Evolutionary conservation across 53 echinoderm and acorn worm genomes (phyloP), one percentile per base, ranked within the genome.

Genomic region (Crossaster papposus): DNA sequence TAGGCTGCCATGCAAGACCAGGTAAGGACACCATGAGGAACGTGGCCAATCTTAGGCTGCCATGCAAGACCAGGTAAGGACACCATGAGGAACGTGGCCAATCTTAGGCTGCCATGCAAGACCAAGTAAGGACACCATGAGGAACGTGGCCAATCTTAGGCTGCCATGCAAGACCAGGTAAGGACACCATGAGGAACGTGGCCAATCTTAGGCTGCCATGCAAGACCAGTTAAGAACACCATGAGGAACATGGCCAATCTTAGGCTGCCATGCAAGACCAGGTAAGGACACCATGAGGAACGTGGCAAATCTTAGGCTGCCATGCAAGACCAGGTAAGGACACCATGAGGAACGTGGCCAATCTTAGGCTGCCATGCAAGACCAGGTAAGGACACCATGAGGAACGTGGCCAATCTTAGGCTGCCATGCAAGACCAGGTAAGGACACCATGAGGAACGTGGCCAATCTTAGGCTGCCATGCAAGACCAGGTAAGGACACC

Each of bases 101-200:
- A 44, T 44, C 44, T 44, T 44, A 92, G 54, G 65, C 92, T 18
- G 93, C 90, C 36, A 86, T 97, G 70, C 89, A 94, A 86, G 84
- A 89, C 32, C 94, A 97, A 77, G 95, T 97, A 77, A 51, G 54
- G 18, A 85, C 30, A 20, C 13, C 15, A 62, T 23, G 28, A 24
- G 11, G 63, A 81, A 0, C 64, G 9, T 53, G n/a, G 55, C 44
- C 44, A 44, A 44, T 44, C 44, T 44, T 44, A 92, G 54, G 65
- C 92, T 18, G 93, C 90, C 36, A 86, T 97, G 70, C 89, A 94
- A 86, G 84, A 89, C 32, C 94, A 97, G 80, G 95, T 97, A 77
- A 51, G 54, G 18, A 85, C 30, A 20, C 13, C 15, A 62, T 23
- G 28, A 24, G 11, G 63, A 81, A 0, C 64, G 9, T 53, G n/a